Percentiles rank a stretch among this genome's conserved stretches.
These are phyloP conservation scores for Pygoscelis antarcticus DNA, from an alignment of 2,113 vertebrate genomes.

Conservation along the genomic window DNA sequence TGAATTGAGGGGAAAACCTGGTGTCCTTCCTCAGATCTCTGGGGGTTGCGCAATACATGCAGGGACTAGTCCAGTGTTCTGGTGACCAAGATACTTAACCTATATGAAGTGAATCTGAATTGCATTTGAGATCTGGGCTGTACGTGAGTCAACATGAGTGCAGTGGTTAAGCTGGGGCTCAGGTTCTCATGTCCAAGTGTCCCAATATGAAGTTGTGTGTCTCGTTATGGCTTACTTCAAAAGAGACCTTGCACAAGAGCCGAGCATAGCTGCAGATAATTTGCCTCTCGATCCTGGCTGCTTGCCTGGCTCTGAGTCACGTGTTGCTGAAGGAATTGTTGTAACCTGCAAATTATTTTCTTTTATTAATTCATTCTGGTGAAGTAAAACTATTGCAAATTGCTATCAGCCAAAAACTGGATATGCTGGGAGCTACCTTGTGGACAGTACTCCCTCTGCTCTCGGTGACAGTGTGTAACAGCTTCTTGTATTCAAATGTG, in stretches of 20 bases:
- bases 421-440: neutral
- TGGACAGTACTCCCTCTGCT: neutral
- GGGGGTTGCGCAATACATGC: neutral
- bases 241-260: neutral
- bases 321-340: neutral
- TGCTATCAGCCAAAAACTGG: neutral
- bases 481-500: neutral
- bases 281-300: neutral
- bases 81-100: neutral
- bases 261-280: neutral
- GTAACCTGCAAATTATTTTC: conserved; percentile 34
- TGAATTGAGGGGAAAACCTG: neutral
- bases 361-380: conserved; percentile 25
- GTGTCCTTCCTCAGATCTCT: neutral
- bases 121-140: neutral
- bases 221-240: neutral
- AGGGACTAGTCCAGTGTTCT: neutral
- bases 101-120: neutral
- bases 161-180: neutral
- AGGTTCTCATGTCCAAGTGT: neutral
- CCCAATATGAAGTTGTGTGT: neutral
- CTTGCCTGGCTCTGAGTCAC: conserved; percentile 19
- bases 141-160: neutral
- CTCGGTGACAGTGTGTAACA: fast-evolving
- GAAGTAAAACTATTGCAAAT: neutral